Evolutionary conservation across 2,113 vertebrate species (phyloP).

Genomic region (Pionites leucogaster): DNA sequence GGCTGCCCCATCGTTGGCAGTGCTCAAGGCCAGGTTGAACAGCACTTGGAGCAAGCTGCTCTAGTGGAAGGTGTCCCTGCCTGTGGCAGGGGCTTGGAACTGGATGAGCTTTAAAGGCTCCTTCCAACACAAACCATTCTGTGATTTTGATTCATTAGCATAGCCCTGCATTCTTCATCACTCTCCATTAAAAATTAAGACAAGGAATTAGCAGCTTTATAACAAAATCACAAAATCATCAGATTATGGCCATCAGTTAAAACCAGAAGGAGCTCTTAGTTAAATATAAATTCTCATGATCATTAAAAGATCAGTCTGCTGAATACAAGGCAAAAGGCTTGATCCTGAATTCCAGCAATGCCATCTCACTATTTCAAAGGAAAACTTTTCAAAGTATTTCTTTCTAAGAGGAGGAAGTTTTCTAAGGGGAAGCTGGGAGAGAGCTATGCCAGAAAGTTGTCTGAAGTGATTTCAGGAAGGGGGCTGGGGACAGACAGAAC

Average conservation of each 20-base stretch:
- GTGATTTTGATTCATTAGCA: not conserved
- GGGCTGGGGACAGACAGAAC: not conserved
- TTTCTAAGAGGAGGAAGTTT: not conserved
- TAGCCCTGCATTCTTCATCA: not conserved
- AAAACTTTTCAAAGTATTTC: not conserved
- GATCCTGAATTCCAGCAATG: not conserved
- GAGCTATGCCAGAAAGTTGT: not conserved
- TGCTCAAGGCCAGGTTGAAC: not conserved
- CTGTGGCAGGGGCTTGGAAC: not conserved
- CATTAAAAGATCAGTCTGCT: not conserved
- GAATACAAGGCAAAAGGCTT: not conserved
- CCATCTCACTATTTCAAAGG: not conserved
- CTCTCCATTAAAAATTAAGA: not conserved
- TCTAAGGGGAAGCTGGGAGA: not conserved
- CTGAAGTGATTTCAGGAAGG: not conserved
- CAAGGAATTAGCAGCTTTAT: not conserved
- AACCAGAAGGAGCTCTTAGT: not conserved
- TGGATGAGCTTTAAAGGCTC: not conserved
- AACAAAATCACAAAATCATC: not conserved
- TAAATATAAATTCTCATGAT: not conserved
- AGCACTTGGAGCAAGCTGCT: not conserved
- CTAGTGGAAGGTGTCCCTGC: not conserved
- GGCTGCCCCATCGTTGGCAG: not conserved
- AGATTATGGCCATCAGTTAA: not conserved
- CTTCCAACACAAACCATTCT: not conserved